A percentile compares a stretch with the other conserved stretches of the same genome.
Conservation (phyloP, 2,797 vertebrate species). For the Phrynocephalus vlangalii region DNA sequence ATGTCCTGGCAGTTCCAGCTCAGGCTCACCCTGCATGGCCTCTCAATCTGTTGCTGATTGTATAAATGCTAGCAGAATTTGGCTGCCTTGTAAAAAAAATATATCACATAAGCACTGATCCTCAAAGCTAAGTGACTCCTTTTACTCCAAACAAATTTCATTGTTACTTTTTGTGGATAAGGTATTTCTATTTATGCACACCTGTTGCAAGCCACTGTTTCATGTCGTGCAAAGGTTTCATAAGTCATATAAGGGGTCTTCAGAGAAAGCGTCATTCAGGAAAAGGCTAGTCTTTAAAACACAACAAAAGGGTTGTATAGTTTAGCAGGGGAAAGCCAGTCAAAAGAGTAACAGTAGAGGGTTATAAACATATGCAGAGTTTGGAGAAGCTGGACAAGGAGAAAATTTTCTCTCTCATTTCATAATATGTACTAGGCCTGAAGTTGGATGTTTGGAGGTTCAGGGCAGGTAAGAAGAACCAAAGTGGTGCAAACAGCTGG, state of each 20-base stretch:
- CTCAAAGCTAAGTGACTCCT: neutral
- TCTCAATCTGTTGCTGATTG: constrained; percentile 48
- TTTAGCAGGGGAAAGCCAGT: neutral
- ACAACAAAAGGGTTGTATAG: too few relatives aligned
- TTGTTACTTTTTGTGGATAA: neutral
- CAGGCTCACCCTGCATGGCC: constrained; percentile 39
- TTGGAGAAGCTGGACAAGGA: too few relatives aligned
- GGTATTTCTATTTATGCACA: neutral
- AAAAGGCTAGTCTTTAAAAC: neutral
- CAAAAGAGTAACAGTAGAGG: neutral
- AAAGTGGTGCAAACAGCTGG: too few relatives aligned
- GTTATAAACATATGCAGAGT: too few relatives aligned
- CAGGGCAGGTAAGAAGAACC: neutral
- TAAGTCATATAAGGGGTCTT: neutral
- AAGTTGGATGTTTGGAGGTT: neutral
- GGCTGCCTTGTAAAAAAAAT: neutral
- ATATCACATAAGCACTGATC: neutral
- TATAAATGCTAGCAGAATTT: constrained; percentile 22
- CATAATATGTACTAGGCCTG: neutral
- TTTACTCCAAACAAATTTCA: neutral
- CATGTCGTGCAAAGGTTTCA: neutral
- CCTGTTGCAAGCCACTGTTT: neutral
- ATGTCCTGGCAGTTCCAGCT: constrained; percentile 47
- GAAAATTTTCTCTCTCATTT: neutral
- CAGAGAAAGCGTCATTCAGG: neutral